These are phyloP conservation scores for Pelusios castaneus DNA, from an alignment of 2,113 vertebrate genomes.

Conservation along the genomic window DNA sequence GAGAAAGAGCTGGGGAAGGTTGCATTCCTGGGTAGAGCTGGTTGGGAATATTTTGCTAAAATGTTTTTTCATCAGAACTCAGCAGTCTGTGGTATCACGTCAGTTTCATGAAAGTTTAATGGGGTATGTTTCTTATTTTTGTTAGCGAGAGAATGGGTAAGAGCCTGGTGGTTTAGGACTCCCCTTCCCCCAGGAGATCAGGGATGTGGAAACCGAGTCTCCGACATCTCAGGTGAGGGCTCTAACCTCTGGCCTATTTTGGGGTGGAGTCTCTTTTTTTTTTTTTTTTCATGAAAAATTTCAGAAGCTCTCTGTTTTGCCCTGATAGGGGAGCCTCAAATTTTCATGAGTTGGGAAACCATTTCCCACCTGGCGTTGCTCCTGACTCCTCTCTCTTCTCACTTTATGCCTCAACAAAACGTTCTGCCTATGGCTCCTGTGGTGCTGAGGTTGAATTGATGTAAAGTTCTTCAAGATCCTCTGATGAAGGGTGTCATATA, in stretches of 20 bases:
- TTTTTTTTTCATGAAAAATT: background rate
- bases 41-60: background rate
- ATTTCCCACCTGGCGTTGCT: rapidly evolving
- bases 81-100: background rate
- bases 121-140: background rate
- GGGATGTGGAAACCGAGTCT: background rate
- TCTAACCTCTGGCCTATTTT: background rate
- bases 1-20: background rate
- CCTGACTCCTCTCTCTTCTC: background rate
- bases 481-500: background rate
- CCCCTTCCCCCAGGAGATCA: background rate
- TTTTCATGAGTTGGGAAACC: background rate
- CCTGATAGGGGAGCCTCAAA: background rate
- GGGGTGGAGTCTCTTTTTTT: background rate
- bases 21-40: background rate
- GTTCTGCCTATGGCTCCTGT: background rate
- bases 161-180: background rate
- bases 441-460: background rate
- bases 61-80: background rate
- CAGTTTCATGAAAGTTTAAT: background rate
- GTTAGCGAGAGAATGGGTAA: background rate
- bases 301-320: background rate
- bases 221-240: rapidly evolving
- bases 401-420: background rate
- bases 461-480: background rate